Base-by-base conservation (phyloP, 2,888 invertebrate species). In the Subacronicta megacephala region DNA sequence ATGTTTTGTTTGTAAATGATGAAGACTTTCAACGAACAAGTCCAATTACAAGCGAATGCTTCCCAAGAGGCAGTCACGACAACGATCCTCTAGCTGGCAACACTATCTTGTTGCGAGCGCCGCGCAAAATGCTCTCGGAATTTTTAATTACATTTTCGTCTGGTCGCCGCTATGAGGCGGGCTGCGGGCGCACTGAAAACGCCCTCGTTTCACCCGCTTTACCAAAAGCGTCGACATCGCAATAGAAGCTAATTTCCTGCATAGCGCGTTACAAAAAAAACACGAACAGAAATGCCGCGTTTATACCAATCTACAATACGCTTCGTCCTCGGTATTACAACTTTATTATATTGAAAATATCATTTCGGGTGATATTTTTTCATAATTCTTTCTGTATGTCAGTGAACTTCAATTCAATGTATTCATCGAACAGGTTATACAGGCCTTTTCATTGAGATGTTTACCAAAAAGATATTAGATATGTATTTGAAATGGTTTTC, bases 181-280 rank as follows among this genome's bases (percentile, higher is more conserved):
- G 81, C 87, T 87, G 88, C 81, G 90, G 86, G 87, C 87, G 83
- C 83, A 82, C 82, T 85, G 84, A 80, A 86, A 87, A 89, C 88
- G 88, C 85, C 88, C 91, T 90, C 92, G 90, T 90, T 92, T 89
- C 87, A 84, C 88, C 85, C 93, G 92, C 90, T 93, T 89, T 89
- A 90, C 92, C 90, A 87, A 92, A 92, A 92, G 88, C 92, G 92
- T 91, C 92, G 92, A 93, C 93, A 89, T 92, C 88, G 94, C 93
- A 94, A 94, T 93, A 93, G 93, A 87, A 93, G 90, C 93, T 93
- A 93, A 94, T 94, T 94, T 94, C 94, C 94, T 93, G 92, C 91
- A 93, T 89, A 89, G 90, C 90, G 88, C 84, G 85, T 88, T 85
- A 88, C 87, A 92, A 92, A 93, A 81, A n/a, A 82, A 81, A 91